Conservation (phyloP, 2,797 vertebrate genomes). For the Limosa lapponica region DNA sequence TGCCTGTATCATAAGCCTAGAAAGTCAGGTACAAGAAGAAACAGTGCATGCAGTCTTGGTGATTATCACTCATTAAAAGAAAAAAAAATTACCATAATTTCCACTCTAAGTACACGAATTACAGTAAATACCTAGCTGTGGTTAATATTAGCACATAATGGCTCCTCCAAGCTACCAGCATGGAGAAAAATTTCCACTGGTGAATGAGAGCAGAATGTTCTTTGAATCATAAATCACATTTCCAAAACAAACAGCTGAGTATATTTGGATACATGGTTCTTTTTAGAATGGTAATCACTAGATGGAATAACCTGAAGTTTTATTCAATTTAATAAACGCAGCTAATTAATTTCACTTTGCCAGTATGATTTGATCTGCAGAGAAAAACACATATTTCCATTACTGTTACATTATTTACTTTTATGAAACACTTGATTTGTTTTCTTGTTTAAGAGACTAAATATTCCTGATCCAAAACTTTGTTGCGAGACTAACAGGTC, state of each 20-base stretch:
- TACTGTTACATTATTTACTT: background rate
- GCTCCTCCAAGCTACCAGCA: background rate
- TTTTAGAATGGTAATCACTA: background rate
- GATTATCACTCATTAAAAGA: background rate
- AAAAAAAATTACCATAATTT: background rate
- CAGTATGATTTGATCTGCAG: background rate
- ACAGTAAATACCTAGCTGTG: background rate
- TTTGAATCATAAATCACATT: background rate
- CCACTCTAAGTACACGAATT: background rate
- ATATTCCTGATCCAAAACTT: background rate
- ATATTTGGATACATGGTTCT: background rate
- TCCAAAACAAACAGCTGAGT: background rate
- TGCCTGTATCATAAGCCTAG: background rate
- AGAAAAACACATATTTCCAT: background rate
- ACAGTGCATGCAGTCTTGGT: background rate
- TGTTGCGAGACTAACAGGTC: background rate
- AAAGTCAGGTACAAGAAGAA: background rate
- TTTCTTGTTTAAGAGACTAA: background rate
- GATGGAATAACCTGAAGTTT: background rate
- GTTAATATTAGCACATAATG: background rate
- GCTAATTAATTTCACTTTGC: background rate
- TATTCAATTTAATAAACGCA: background rate
- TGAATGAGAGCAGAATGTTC: background rate
- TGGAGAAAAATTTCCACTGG: background rate
- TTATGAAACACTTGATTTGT: background rate